Conservation (phyloP, 2,113 vertebrate genomes). For the Bombycilla garrulus region DNA sequence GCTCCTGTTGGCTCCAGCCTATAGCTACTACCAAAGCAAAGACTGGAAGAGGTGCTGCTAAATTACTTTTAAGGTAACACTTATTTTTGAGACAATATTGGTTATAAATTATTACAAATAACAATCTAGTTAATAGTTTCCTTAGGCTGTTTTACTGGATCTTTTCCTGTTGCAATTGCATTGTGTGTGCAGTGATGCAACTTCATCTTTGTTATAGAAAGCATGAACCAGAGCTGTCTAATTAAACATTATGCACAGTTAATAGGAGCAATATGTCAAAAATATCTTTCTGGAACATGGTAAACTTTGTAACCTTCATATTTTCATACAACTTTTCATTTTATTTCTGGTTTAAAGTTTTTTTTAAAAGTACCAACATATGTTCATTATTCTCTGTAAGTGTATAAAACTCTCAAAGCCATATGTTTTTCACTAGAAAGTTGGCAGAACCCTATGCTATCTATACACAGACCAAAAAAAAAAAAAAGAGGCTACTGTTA, state of each 20-base stretch:
- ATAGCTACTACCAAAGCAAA: background rate
- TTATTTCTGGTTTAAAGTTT: background rate
- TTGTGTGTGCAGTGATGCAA: background rate
- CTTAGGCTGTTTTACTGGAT: background rate
- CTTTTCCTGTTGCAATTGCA: background rate
- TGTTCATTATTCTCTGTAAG: background rate
- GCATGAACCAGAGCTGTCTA: background rate
- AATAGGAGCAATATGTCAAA: background rate
- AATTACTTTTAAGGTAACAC: background rate
- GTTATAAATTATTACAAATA: background rate
- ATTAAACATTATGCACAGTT: conserved; percentile 17
- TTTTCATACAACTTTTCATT: background rate
- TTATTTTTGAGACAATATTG: background rate
- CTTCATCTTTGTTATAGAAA: background rate
- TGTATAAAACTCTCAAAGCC: background rate
- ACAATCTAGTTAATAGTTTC: background rate
- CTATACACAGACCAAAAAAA: background rate
- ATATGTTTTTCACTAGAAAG: background rate
- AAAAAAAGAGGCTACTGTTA: background rate
- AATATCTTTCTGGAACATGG: background rate
- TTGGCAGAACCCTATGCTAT: background rate
- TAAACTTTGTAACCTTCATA: background rate
- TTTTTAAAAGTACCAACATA: background rate
- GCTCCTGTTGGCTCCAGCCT: background rate
- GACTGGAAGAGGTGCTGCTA: background rate